A percentile compares a stretch with the other conserved stretches of the same genome.
Conservation (phyloP, 1,140 invertebrate species). For the Carposina sasakii region DNA sequence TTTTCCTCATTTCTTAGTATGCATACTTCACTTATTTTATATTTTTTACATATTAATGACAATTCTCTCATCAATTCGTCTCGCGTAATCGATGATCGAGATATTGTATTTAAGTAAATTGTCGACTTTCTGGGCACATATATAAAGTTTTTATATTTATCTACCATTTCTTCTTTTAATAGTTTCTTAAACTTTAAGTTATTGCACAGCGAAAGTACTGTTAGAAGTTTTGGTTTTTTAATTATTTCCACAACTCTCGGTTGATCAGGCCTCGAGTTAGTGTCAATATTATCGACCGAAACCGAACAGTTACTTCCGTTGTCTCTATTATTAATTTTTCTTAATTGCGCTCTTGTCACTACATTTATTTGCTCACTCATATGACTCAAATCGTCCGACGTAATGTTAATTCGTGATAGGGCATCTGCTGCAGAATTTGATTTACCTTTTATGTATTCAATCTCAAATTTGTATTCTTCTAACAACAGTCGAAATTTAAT, state of each 20-base stretch:
- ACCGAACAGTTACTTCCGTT: neutral
- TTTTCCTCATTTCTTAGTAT: neutral
- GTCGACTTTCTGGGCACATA: no score
- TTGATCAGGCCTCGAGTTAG: neutral
- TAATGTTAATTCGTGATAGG: constrained; percentile 7
- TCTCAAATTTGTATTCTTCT: constrained; percentile 50
- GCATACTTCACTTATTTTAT: neutral
- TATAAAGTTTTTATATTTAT: no score
- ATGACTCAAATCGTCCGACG: constrained; percentile 12
- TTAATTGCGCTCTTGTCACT: constrained; percentile 18
- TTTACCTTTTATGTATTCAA: constrained; percentile 38
- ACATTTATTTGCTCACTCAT: constrained; percentile 21
- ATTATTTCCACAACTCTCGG: neutral
- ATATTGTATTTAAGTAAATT: no score
- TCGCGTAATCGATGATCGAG: no score
- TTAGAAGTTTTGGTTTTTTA: neutral
- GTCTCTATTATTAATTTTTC: neutral
- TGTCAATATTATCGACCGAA: neutral
- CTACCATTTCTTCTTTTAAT: no score
- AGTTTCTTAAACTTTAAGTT: neutral
- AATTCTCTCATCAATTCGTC: no score
- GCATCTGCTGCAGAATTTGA: constrained; percentile 25
- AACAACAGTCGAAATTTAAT: constrained; percentile 24
- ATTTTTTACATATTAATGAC: neutral
- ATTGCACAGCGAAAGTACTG: neutral